Base-by-base conservation (phyloP, 1,140 invertebrate species). In the Drosophila kepulauana region DNA sequence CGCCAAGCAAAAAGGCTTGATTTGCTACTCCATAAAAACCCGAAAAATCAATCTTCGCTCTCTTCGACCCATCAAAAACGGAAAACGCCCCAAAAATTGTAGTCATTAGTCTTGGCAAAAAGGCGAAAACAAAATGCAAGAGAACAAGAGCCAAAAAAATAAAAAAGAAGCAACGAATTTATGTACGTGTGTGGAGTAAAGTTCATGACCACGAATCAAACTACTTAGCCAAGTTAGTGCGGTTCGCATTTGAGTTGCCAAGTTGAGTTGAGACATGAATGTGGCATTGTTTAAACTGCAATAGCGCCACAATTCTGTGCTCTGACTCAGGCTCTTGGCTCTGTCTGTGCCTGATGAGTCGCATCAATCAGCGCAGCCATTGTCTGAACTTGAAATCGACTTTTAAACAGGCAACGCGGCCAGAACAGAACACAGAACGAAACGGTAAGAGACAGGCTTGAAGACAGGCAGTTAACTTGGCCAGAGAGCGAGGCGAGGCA, bases 301-400 rank as follows among this genome's bases (percentile, higher is more conserved):
- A 64, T 54, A 75, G 72, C 73, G 59, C 70, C 69, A 76, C 59
- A 65, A 30, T 76, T 76, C 62, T 46, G 43, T 15, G 69, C 43
- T 52, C 25, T 61, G 35, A 56, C 30, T 56, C 30, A 56, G 33
- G 46, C 33, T 43, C 5, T 8, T 70, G 58, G 46, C 62, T 56
- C 43, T 56, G 35, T 48, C 8, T 28, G 35, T 63, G 49, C 10
- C 43, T 88, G 84, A 88, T 80, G 84, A 80, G 77, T 62, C 70
- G 85, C 84, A 87, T 87, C 84, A 87, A 87, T 87, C 84, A 87
- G 84, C 65, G 63, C 65, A 49, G 48, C 70, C 84, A 88, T 88
- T 84, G 84, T 87, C 84, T 87, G 84, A 84, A 81, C 84, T 88
- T 88, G 84, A 88, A 80, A 84, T 84, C 74, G 81, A 81, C 70